These are phyloP conservation scores for Opisthocomus hoazin DNA, from an alignment of 2,113 vertebrate genomes.

Conservation along the genomic window DNA sequence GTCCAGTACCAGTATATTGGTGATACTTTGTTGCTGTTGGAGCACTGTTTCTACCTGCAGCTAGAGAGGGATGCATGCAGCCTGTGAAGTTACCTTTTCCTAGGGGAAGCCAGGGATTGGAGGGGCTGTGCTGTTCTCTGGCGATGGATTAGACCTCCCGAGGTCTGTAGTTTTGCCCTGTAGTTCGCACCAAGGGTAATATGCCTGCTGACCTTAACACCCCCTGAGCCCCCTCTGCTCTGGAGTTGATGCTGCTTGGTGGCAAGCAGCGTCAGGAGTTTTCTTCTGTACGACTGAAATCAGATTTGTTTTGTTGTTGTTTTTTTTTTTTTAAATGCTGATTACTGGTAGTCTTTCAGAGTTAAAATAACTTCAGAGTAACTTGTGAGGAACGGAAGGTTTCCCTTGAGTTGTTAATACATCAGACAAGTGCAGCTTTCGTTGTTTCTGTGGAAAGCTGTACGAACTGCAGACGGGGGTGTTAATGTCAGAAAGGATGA, in stretches of 20 bases:
- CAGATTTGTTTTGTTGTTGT: too few species aligned
- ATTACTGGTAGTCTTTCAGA: neutral
- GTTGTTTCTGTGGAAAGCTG: neutral
- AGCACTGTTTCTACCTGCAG: neutral
- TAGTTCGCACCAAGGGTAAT: neutral
- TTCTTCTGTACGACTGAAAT: neutral
- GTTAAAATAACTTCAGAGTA: neutral
- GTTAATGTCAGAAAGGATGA: neutral
- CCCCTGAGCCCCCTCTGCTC: neutral
- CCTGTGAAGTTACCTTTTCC: neutral
- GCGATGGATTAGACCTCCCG: neutral
- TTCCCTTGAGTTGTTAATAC: neutral
- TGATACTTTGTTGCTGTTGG: neutral
- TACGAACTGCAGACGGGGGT: neutral
- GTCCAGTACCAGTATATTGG: constrained; percentile 5
- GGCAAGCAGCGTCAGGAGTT: neutral
- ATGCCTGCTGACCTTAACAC: neutral
- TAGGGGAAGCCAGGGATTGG: neutral
- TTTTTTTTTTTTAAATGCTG: neutral
- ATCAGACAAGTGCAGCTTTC: neutral
- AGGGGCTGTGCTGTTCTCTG: neutral
- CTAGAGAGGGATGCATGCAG: neutral
- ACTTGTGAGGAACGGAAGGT: neutral
- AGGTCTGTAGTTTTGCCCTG: neutral
- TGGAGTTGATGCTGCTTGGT: neutral